Conservation (phyloP, 2,797 vertebrate genomes). For the Ctenochaetus hawaiiensis region DNA sequence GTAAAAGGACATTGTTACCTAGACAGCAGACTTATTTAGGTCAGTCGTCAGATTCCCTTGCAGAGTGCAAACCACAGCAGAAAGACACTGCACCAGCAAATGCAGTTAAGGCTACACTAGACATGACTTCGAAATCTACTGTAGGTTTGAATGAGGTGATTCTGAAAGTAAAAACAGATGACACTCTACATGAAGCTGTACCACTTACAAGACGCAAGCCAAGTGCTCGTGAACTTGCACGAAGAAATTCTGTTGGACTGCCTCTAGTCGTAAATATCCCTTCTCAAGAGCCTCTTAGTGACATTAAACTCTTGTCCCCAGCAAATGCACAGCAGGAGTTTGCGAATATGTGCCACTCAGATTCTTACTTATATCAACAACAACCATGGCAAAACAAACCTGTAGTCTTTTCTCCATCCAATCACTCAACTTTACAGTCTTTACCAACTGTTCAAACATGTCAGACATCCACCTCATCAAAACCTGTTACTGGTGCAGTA, state of each 20-base stretch:
- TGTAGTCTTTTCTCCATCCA: slow-evolving; percentile 16
- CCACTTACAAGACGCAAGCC: slow-evolving; percentile 67
- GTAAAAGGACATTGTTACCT: slow-evolving; percentile 24
- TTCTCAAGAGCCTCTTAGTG: slow-evolving; percentile 38
- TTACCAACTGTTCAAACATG: slow-evolving; percentile 17
- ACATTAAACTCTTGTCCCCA: slow-evolving; percentile 13
- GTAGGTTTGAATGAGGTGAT: slow-evolving; percentile 22
- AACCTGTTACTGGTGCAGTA: slow-evolving; percentile 77
- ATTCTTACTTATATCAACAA: slow-evolving; percentile 41
- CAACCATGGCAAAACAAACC: slow-evolving; percentile 30
- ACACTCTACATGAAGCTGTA: slow-evolving; percentile 55
- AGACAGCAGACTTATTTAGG: slow-evolving; percentile 39
- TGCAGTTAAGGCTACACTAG: slow-evolving; percentile 60
- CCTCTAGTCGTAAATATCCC: slow-evolving; percentile 66
- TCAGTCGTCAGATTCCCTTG: slow-evolving; percentile 47
- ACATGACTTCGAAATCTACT: slow-evolving; percentile 65
- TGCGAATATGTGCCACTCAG: slow-evolving; percentile 23
- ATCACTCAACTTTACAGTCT: slow-evolving; percentile 19
- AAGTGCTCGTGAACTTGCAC: slow-evolving; percentile 57
- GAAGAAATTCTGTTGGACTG: slow-evolving; percentile 67
- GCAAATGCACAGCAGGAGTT: slow-evolving; percentile 24
- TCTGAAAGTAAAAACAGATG: slow-evolving; percentile 14
- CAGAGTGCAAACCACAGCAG: slow-evolving; percentile 20
- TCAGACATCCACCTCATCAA: slow-evolving; percentile 41
- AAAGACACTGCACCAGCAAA: slow-evolving; percentile 66